Evolutionary conservation across 2,888 invertebrate species (phyloP), one percentile per base, ranked within the genome.

Genomic region (Tetheella fluctuosa): DNA sequence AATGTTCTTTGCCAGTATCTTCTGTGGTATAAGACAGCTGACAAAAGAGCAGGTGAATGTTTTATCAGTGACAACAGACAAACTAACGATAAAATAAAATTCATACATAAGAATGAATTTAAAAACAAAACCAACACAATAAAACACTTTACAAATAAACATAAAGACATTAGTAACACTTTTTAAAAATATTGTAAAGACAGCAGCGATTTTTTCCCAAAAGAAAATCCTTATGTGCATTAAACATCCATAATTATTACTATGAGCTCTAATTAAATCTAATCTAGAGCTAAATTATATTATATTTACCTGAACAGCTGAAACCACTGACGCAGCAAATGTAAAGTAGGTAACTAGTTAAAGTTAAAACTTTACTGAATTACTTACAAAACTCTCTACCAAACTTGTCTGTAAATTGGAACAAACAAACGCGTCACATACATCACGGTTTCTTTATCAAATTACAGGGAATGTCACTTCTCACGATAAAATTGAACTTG

Each of bases 391-490:
- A 73, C 77, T 76, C 75, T 70, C 70, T 70, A 61, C 67, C 57
- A 75, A 80, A 78, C 77, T 75, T 75, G 74, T 73, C 74, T 79
- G 78, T 72, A 77, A 80, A 83, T 77, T 37, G 34, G 17, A 23
- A 34, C 23, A 34, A 74, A 77, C 68, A 79, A 78, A 77, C 70
- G 77, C 73, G 70, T 72, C 81, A 82, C 83, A 81, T 71, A 79
- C 77, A 79, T 77, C 80, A 77, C 74, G 74, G 74, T 79, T 82
- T 80, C 84, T 83, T 77, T 80, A 82, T 77, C 85, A 86, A 82
- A 78, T 75, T 70, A 77, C 70, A 79, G 74, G 68, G 64, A 69
- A 67, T 65, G 63, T 63, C 79, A 83, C 80, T 80, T 66, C 58
- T 61, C 65, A 70, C 69, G 68, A 65, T 65, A 68, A 75, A 76